These are phyloP conservation scores for Drepanosiphum platanoidis DNA, from an alignment of 2,888 invertebrate species.

Conservation along the genomic window DNA sequence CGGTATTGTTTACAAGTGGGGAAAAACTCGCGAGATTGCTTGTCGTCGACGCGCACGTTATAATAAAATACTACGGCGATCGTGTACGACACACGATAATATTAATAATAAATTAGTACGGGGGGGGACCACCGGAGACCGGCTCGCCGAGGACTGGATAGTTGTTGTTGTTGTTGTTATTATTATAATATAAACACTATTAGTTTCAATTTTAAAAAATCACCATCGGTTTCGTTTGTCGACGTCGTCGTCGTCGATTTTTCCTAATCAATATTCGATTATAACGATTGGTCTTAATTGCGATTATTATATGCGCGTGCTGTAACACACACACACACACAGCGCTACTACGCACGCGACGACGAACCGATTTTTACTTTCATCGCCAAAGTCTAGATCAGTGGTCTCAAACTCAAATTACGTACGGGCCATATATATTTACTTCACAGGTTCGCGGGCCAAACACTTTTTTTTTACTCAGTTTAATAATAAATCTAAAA, in stretches of 20 bases:
- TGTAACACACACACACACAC: background rate
- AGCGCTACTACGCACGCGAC: background rate
- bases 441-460: too few relatives aligned
- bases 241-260: slow-evolving; percentile 6
- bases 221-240: background rate
- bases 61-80: background rate
- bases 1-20: slow-evolving; percentile 46
- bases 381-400: background rate
- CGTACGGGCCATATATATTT: too few relatives aligned
- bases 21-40: slow-evolving; percentile 30
- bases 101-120: slow-evolving; percentile 15
- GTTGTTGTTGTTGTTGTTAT: too few relatives aligned
- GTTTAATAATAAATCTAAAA: too few relatives aligned
- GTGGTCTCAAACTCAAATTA: too few relatives aligned
- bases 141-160: background rate
- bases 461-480: too few relatives aligned
- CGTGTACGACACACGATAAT: background rate
- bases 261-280: slow-evolving; percentile 45
- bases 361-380: background rate
- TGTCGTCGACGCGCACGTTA: background rate
- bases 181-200: too few relatives aligned
- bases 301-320: background rate
- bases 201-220: background rate
- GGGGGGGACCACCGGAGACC: background rate
- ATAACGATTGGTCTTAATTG: slow-evolving; percentile 26